A percentile compares a stretch with the other conserved stretches of the same genome.
Conservation (phyloP, 2,888 invertebrate species). For the Plagodis pulveraria region DNA sequence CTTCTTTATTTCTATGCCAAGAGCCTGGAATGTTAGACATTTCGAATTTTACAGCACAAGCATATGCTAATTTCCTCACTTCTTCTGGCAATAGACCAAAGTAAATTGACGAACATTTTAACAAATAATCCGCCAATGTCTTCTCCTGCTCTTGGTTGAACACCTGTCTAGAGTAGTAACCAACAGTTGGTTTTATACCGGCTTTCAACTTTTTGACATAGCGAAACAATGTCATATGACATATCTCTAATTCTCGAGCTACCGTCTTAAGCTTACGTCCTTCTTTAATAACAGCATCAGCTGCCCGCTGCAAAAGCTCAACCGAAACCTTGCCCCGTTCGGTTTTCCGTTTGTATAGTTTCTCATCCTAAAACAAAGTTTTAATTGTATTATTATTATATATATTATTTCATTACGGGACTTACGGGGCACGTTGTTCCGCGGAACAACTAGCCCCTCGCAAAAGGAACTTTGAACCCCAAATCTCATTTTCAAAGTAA, state of each 20-base stretch:
- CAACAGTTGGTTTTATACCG: slow-evolving; percentile 8
- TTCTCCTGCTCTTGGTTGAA: slow-evolving; percentile 8
- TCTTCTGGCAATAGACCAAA: slow-evolving; percentile 14
- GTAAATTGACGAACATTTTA: slow-evolving; percentile 19
- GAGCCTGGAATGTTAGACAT: slow-evolving; percentile 8
- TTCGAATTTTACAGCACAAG: slow-evolving; percentile 14
- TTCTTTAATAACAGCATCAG: too few species aligned
- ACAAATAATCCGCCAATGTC: slow-evolving; percentile 18
- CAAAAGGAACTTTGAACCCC: too few species aligned
- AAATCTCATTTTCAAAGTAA: too few species aligned
- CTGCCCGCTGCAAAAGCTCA: slow-evolving; percentile 10
- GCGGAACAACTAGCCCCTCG: too few species aligned
- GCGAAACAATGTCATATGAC: slow-evolving; percentile 3
- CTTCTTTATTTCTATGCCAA: slow-evolving; percentile 28
- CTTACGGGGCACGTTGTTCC: background rate
- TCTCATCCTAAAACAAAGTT: background rate
- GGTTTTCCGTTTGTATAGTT: background rate
- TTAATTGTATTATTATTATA: background rate
- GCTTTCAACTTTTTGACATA: slow-evolving; percentile 10
- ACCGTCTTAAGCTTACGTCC: slow-evolving; percentile 1
- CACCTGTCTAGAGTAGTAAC: slow-evolving; percentile 5
- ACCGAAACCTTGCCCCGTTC: slow-evolving; percentile 6
- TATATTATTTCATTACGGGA: background rate
- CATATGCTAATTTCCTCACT: slow-evolving; percentile 18
- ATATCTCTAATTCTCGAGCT: slow-evolving; percentile 1